phyloP scores from a whole-genome alignment of 2,888 invertebrate genomes.

The Chouioia cunea region DNA sequence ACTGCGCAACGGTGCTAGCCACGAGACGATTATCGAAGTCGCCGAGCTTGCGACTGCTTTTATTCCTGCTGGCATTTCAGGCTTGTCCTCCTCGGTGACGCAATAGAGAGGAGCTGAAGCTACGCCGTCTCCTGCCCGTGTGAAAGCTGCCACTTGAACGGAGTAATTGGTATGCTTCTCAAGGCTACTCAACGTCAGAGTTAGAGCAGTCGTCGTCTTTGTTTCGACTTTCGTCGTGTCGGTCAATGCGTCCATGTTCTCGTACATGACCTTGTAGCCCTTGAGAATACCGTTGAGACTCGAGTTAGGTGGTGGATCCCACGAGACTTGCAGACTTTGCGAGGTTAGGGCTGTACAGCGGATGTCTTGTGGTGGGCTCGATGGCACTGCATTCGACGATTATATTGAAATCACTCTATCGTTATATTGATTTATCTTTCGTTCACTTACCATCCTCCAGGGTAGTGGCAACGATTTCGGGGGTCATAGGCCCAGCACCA shows the following conservation, averaged over 20 bases:
- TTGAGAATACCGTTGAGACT: constrained; percentile 88
- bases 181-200: constrained; percentile 81
- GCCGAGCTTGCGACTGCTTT: constrained; percentile 90
- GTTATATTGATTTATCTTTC: background rate
- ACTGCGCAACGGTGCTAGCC: constrained; percentile 87
- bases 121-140: constrained; percentile 90
- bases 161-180: constrained; percentile 93
- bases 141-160: constrained; percentile 87
- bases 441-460: constrained; percentile 70
- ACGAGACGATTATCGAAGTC: constrained; percentile 88
- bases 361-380: constrained; percentile 85
- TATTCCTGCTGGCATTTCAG: constrained; percentile 89
- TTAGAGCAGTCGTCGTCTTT: constrained; percentile 79
- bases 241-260: constrained; percentile 63
- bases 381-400: constrained; percentile 82
- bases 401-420: too few species aligned
- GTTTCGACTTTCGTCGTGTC: constrained; percentile 66
- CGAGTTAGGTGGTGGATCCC: constrained; percentile 85
- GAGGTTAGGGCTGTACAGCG: constrained; percentile 86
- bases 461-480: constrained; percentile 71
- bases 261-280: constrained; percentile 82
- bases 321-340: constrained; percentile 86
- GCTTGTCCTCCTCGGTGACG: constrained; percentile 91
- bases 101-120: constrained; percentile 87
- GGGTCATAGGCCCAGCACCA: constrained; percentile 70